Percentiles rank a stretch among this genome's conserved stretches.
Conservation (phyloP, 2,888 invertebrate species). For the Celastrina argiolus region DNA sequence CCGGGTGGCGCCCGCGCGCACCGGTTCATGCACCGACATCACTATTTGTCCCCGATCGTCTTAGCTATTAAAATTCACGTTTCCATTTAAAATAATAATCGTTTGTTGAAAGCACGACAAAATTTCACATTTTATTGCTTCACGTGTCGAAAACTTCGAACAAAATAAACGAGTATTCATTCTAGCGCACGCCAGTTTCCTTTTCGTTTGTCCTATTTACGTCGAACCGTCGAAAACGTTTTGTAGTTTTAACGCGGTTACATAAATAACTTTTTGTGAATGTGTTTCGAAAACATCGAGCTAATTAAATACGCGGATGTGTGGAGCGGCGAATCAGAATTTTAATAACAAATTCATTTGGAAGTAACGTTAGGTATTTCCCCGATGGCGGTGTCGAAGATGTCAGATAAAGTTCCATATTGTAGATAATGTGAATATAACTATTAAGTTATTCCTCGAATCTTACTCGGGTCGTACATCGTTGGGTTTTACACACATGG, state of each 20-base stretch:
- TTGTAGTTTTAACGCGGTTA: neutral
- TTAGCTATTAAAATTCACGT: slow-evolving; percentile 45
- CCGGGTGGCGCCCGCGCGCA: slow-evolving; percentile 70
- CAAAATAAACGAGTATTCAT: neutral
- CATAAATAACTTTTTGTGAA: slow-evolving; percentile 7
- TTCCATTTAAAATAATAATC: slow-evolving; percentile 25
- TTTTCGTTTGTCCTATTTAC: slow-evolving; percentile 36
- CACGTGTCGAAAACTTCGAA: neutral
- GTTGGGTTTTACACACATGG: slow-evolving; percentile 75
- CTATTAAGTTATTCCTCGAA: slow-evolving; percentile 68
- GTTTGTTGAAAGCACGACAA: slow-evolving; percentile 19
- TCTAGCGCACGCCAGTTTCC: slow-evolving; percentile 9
- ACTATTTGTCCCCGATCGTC: slow-evolving; percentile 49
- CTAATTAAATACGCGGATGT: slow-evolving; percentile 8
- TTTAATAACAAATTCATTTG: slow-evolving; percentile 32
- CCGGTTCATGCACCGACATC: slow-evolving; percentile 59
- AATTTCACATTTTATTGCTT: slow-evolving; percentile 6
- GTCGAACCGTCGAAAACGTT: neutral
- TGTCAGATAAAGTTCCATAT: slow-evolving; percentile 73
- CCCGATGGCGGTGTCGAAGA: slow-evolving; percentile 31
- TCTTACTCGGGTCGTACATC: slow-evolving; percentile 63
- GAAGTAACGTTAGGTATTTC: slow-evolving; percentile 20
- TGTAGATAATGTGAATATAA: slow-evolving; percentile 78
- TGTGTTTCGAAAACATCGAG: slow-evolving; percentile 6
- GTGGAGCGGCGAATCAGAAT: slow-evolving; percentile 52